Evolutionary conservation across 2,797 vertebrate species (phyloP), one percentile per base, ranked within the genome.

Genomic region (Rhadinocentrus ornatus): DNA sequence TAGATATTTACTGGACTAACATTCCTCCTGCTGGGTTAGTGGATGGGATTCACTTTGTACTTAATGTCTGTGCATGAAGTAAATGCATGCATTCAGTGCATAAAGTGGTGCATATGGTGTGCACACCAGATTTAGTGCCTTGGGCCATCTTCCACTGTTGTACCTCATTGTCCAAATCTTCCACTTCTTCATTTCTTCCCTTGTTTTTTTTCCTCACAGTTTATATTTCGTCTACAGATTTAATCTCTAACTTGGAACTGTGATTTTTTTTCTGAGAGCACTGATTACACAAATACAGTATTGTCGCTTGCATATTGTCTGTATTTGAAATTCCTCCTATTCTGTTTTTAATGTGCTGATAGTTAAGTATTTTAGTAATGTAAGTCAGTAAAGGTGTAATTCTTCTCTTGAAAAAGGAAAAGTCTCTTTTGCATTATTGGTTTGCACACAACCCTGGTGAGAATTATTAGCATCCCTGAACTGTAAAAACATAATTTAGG

Each of bases 1-100:
- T 83, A 93, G 88, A 90, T 89, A 92, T 94, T 91, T 93, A 91
- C 91, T 90, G 88, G 89, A 89, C 88, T 81, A 74, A 57, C 89
- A 92, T 94, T 93, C 91, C 87, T 91, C 72, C 71, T 82, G 83
- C 80, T 81, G 86, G 79, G 81, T 89, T 85, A 75, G 89, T 89
- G 86, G 81, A 88, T 83, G 79, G 70, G 86, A 88, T 89, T 73
- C 83, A 75, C 77, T 91, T 81, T 81, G 67, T 87, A 60, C 60
- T 8, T 13, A 50, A 24, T 69, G 60, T 67, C 65, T 73, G 58
- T 67, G 24, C 69, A 52, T 69, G 66, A 68, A 65, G 37, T 69
- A 77, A 82, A 81, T 81, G 53, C 71, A 86, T 81, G 55, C 55
- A 82, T 75, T 57, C 66, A 73, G 29, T 56, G 62, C 31, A 81